These are phyloP conservation scores for Criorhina ranunculi DNA, from an alignment of 2,888 invertebrate genomes.

Conservation along the genomic window DNA sequence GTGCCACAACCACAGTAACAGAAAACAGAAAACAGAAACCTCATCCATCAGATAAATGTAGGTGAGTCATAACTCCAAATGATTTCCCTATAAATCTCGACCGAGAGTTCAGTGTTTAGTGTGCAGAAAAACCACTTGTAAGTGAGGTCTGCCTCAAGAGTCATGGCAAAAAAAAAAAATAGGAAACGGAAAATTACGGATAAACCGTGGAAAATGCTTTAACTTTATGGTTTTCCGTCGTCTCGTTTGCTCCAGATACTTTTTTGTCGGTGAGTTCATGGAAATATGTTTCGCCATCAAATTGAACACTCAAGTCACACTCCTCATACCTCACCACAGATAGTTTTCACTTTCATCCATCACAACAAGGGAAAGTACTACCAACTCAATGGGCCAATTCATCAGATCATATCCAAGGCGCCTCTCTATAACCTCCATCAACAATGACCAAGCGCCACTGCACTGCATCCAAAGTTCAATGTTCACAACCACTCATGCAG, in stretches of 20 bases:
- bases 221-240: slow-evolving; percentile 58
- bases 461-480: slow-evolving; percentile 44
- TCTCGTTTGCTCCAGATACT: slow-evolving; percentile 51
- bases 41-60: slow-evolving; percentile 73
- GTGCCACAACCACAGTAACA: slow-evolving; percentile 58
- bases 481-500: slow-evolving; percentile 3
- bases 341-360: slow-evolving; percentile 64
- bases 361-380: slow-evolving; percentile 53
- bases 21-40: slow-evolving; percentile 45
- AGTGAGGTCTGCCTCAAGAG: slow-evolving; percentile 56
- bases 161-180: slow-evolving; percentile 6
- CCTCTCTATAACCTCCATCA: slow-evolving; percentile 40
- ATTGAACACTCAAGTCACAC: too few species aligned
- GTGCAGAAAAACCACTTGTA: slow-evolving; percentile 45
- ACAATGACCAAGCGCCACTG: slow-evolving; percentile 33
- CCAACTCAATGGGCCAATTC: slow-evolving; percentile 31
- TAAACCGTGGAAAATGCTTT: slow-evolving; percentile 38
- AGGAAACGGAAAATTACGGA: slow-evolving; percentile 57
- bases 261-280: slow-evolving; percentile 24
- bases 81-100: slow-evolving; percentile 73
- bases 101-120: slow-evolving; percentile 7
- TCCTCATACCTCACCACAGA: neutral
- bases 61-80: slow-evolving; percentile 73
- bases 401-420: slow-evolving; percentile 47
- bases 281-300: neutral